A percentile compares a stretch with the other conserved stretches of the same genome.
Evolutionary conservation across 2,888 invertebrate genomes (phyloP).

Genomic region (Dasysyrphus albostriatus): DNA sequence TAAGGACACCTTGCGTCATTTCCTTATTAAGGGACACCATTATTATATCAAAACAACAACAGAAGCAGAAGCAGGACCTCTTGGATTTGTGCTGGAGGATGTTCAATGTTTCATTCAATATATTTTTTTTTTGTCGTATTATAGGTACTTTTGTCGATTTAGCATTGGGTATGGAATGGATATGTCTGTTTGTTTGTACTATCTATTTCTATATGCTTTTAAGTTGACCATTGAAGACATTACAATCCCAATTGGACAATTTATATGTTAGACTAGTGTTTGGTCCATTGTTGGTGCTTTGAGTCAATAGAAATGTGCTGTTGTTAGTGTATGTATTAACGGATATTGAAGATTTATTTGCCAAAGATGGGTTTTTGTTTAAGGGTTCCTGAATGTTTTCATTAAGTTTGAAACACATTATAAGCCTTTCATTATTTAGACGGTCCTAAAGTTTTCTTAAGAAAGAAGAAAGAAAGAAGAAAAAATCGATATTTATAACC

Average conservation of each 20-base stretch:
- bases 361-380: constrained; percentile 46
- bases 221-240: constrained; percentile 68
- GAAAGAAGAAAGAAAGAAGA: no score
- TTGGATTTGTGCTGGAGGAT: background rate
- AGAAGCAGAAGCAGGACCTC: constrained; percentile 22
- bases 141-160: constrained; percentile 50
- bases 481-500: no score
- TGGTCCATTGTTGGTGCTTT: constrained; percentile 65
- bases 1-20: constrained; percentile 75
- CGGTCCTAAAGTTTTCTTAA: no score
- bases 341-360: constrained; percentile 72
- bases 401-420: background rate
- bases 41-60: constrained; percentile 68
- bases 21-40: constrained; percentile 73
- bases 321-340: constrained; percentile 66
- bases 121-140: constrained; percentile 47
- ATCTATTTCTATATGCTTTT: constrained; percentile 5
- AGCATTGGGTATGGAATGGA: background rate
- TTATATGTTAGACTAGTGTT: constrained; percentile 67
- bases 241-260: constrained; percentile 69
- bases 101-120: constrained; percentile 65
- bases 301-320: constrained; percentile 64
- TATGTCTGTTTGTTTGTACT: background rate
- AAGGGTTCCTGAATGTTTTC: background rate
- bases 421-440: no score